Evolutionary conservation across 2,113 vertebrate genomes (phyloP), one percentile per base, ranked within the genome.

Genomic region (Paradisaea rubra): DNA sequence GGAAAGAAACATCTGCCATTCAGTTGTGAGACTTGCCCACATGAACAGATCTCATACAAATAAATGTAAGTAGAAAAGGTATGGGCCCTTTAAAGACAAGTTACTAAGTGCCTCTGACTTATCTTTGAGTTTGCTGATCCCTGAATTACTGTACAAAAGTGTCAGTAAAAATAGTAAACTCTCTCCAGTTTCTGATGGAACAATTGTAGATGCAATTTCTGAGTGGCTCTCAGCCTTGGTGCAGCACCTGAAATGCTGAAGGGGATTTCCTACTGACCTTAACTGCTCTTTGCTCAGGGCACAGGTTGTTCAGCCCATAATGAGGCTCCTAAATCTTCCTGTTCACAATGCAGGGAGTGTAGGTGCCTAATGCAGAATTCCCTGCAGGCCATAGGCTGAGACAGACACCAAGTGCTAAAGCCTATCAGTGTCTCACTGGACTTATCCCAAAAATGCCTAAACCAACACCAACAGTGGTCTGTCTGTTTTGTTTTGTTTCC

Each of bases 401-500:
- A 61, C 37, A 64, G 65, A 72, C 41, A 64, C 19, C 35, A 56
- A 79, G 57, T 3, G 39, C 47, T 52, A 15, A 0, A 82, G 50
- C 37, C 65, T 50, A 57, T 76, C 41, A 41, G 31, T 18, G 19
- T 88, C 42, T 35, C 31, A 3, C 44, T 69, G 65, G 76, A 56
- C 49, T 73, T 66, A 37, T 47, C 72, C 63, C 79, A 72, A 10
- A 94, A 86, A 25, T 41, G 83, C 15, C 70, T 88, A 66, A 82
- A 59, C 33, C 81, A 93, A 41, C 30, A 63, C n/a, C 59, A 83
- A 18, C 70, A 72, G 57, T 63, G 30, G 44, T 61, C 71, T 76
- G 16, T 56, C 31, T 69, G 59, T 76, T 86, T 57, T 77, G 72
- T 57, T 86, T 95, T 93, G 47, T 78, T 97, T 95, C 91, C 78